A percentile compares a stretch with the other conserved stretches of the same genome.
Evolutionary conservation across 2,888 invertebrate species (phyloP).

Genomic region (Frankliniella intonsa): DNA sequence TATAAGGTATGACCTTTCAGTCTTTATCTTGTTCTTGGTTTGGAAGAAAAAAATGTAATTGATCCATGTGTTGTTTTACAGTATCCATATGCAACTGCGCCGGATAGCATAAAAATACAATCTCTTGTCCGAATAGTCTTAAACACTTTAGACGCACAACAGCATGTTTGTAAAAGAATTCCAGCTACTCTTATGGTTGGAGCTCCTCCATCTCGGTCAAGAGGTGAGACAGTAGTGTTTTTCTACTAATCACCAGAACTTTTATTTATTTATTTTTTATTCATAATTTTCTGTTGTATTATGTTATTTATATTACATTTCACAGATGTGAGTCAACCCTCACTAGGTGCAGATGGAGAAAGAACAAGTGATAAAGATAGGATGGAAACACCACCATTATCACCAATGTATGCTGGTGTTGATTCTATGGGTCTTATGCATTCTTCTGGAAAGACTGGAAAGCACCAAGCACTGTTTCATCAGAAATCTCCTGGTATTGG

Average conservation of each 20-base stretch:
- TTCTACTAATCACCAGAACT: background rate
- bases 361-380: slow-evolving; percentile 44
- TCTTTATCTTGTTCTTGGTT: slow-evolving; percentile 43
- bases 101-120: slow-evolving; percentile 58
- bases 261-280: background rate
- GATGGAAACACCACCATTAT: slow-evolving; percentile 55
- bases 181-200: slow-evolving; percentile 75
- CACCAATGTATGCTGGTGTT: slow-evolving; percentile 59
- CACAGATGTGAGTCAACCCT: slow-evolving; percentile 70
- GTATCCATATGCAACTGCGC: slow-evolving; percentile 46
- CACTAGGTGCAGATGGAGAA: slow-evolving; percentile 64
- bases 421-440: slow-evolving; percentile 44
- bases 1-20: slow-evolving; percentile 71
- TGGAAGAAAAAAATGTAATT: slow-evolving; percentile 49
- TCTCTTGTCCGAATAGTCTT: slow-evolving; percentile 82
- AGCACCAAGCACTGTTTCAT: slow-evolving; percentile 37
- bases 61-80: slow-evolving; percentile 38
- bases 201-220: slow-evolving; percentile 60
- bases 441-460: slow-evolving; percentile 28
- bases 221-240: slow-evolving; percentile 50
- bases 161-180: slow-evolving; percentile 83
- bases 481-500: slow-evolving; percentile 39
- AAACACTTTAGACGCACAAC: slow-evolving; percentile 85
- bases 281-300: slow-evolving; percentile 9
- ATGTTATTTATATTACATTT: slow-evolving; percentile 29